A percentile compares a stretch with the other conserved stretches of the same genome.
Conservation (phyloP, 2,888 invertebrate species). For the Drosophila nr. fundita region DNA sequence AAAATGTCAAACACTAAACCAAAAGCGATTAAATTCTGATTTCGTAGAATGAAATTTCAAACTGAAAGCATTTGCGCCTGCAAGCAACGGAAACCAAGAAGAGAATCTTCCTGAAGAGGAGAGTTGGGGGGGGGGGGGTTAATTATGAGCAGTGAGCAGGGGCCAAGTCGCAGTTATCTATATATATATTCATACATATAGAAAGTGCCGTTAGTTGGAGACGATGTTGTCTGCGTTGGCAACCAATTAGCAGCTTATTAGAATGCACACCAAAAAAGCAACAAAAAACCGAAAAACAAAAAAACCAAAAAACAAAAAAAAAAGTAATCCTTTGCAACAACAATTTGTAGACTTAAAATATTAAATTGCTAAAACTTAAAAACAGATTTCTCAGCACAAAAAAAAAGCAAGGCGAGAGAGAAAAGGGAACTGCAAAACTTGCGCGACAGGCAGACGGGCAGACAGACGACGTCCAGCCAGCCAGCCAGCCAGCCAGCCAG, state of each 20-base stretch:
- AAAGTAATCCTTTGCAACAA: constrained; percentile 72
- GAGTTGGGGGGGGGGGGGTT: not conserved
- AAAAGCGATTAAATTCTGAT: constrained; percentile 71
- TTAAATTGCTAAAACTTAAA: constrained; percentile 79
- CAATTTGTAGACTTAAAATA: constrained; percentile 79
- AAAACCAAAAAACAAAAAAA: constrained; percentile 28
- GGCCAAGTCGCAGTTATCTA: not conserved
- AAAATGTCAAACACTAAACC: constrained; percentile 29
- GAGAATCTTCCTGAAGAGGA: not conserved
- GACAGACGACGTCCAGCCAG: not conserved
- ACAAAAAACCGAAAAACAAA: constrained; percentile 22
- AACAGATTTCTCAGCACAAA: constrained; percentile 74
- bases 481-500: constrained; percentile 8
- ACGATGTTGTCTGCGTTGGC: constrained; percentile 59
- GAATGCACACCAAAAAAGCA: constrained; percentile 63
- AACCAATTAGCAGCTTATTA: constrained; percentile 79
- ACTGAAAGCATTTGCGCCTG: constrained; percentile 67
- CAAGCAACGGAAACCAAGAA: constrained; percentile 17
- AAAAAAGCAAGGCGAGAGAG: constrained; percentile 7
- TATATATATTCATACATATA: constrained; percentile 25
- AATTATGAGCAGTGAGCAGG: constrained; percentile 18
- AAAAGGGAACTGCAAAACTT: constrained; percentile 50
- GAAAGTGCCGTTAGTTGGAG: constrained; percentile 56
- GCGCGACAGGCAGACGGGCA: constrained; percentile 22
- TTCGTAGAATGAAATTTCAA: constrained; percentile 77